A percentile compares a stretch with the other conserved stretches of the same genome.
These are phyloP conservation scores for Florisuga fusca DNA, from an alignment of 2,797 vertebrate species.

Conservation along the genomic window DNA sequence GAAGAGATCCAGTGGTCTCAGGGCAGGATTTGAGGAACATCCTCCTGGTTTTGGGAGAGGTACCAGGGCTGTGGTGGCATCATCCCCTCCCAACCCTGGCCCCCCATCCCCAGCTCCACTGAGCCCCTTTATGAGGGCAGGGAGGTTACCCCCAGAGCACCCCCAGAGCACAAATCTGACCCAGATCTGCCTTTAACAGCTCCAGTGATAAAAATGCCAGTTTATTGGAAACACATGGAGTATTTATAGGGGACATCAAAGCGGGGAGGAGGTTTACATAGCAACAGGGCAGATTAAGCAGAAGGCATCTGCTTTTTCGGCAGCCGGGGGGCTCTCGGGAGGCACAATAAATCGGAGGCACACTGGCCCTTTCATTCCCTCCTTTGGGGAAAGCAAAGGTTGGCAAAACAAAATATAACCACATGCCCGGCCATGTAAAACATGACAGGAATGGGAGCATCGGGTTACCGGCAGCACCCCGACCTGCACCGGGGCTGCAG, in stretches of 20 bases:
- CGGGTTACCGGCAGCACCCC: not conserved
- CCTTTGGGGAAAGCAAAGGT: slow-evolving; percentile 20
- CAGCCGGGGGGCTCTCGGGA: slow-evolving; percentile 48
- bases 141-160: not conserved
- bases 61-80: fast-evolving
- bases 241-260: slow-evolving; percentile 75
- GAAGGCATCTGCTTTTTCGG: slow-evolving; percentile 72
- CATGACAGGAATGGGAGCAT: slow-evolving; percentile 19
- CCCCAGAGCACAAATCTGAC: slow-evolving; percentile 1
- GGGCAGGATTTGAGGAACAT: not conserved
- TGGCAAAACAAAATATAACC: slow-evolving; percentile 55
- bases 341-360: slow-evolving; percentile 21
- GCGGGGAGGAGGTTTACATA: slow-evolving; percentile 67
- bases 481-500: not conserved
- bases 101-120: not conserved
- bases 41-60: fast-evolving
- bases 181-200: slow-evolving; percentile 60
- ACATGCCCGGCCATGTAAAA: slow-evolving; percentile 27
- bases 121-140: not conserved
- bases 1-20: not conserved
- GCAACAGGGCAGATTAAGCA: slow-evolving; percentile 70
- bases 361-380: slow-evolving; percentile 29
- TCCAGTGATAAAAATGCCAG: slow-evolving; percentile 59
- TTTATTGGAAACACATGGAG: slow-evolving; percentile 78
- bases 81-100: not conserved